Base-by-base conservation (phyloP, 1,140 invertebrate genomes). In the Drosophila eugracilis region DNA sequence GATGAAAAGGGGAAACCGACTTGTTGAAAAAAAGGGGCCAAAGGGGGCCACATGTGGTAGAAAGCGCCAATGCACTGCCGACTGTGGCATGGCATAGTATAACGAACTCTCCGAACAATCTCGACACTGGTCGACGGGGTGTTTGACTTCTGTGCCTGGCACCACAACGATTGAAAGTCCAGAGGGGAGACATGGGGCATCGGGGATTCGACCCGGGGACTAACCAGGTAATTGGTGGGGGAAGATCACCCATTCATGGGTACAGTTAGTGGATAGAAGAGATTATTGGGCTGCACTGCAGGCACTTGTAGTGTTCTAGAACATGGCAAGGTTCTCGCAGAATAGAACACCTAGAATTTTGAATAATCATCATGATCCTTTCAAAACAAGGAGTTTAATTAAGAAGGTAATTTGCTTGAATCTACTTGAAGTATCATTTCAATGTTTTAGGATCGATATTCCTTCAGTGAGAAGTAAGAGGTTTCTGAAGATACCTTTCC, bases 91-190 rank as follows among this genome's bases (percentile, higher is more conserved):
- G 26, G 19, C 28, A 44, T 65, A 57, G 73, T 76, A 75, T 75
- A 75, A 75, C 75, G 73, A 75, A 75, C 73, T 75, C 71, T 75
- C 54, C 30, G 52, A 63, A 62, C 60, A 65, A 50, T 49, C 59
- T 67, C 63, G 62, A 37, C 44, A 49, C 57, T 24, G 26, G 17
- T 42, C 45, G 36, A 15, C 37, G 72, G 72, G 73, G 72, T 75
- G 62, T 52, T 69, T 75, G 73, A 75, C 73, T 75, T 75, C 72
- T 75, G 59, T 75, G 70, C 70, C 57, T 41, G 69, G 69, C 69
- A 73, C 57, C 47, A 22, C 15, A 34, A 30, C 54, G 41, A 72
- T 62, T 50, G 37, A 32, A 49, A 63, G 57, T 58, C 22, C 24
- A 14, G 12, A 30, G 28, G 28, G 15, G 28, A 21, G 15, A 42